Conservation (phyloP, 1,140 invertebrate species). For the Zaprionus vittiger region DNA sequence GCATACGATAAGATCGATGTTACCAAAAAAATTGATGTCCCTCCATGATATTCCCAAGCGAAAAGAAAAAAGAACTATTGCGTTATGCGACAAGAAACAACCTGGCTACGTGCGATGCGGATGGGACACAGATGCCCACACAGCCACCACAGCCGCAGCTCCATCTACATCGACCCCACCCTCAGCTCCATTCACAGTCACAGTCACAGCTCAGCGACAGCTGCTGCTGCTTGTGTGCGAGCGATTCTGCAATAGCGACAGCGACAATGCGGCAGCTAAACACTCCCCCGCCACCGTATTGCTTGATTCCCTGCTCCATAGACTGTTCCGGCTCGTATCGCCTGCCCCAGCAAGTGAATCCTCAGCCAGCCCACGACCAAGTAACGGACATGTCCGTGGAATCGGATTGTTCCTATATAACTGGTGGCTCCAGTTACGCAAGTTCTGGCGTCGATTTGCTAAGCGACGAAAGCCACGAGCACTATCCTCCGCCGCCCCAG, state of each 20-base stretch:
- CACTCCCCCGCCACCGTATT: slow-evolving; percentile 72
- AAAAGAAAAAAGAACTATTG: slow-evolving; percentile 83
- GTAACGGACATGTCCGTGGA: slow-evolving; percentile 42
- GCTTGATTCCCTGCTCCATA: slow-evolving; percentile 55
- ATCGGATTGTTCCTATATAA: slow-evolving; percentile 55
- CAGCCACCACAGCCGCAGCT: slow-evolving; percentile 74
- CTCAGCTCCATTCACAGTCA: slow-evolving; percentile 34
- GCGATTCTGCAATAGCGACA: slow-evolving; percentile 34
- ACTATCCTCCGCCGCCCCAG: neutral
- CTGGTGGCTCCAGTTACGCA: slow-evolving; percentile 72
- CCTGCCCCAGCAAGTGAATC: slow-evolving; percentile 7
- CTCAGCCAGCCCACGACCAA: slow-evolving; percentile 24
- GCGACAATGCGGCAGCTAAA: slow-evolving; percentile 42
- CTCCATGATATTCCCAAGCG: slow-evolving; percentile 84
- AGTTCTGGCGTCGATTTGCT: slow-evolving; percentile 68
- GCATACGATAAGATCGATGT: slow-evolving; percentile 84
- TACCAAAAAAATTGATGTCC: slow-evolving; percentile 84
- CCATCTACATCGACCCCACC: slow-evolving; percentile 76
- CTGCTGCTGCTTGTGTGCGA: slow-evolving; percentile 39
- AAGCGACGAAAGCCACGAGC: slow-evolving; percentile 57
- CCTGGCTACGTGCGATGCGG: slow-evolving; percentile 78
- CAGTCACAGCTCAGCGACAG: slow-evolving; percentile 10
- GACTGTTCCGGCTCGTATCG: slow-evolving; percentile 61
- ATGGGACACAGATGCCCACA: slow-evolving; percentile 64
- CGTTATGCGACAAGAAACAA: slow-evolving; percentile 83